These are phyloP conservation scores for Drosophila stalkeri DNA, from an alignment of 2,888 invertebrate genomes.

Conservation along the genomic window DNA sequence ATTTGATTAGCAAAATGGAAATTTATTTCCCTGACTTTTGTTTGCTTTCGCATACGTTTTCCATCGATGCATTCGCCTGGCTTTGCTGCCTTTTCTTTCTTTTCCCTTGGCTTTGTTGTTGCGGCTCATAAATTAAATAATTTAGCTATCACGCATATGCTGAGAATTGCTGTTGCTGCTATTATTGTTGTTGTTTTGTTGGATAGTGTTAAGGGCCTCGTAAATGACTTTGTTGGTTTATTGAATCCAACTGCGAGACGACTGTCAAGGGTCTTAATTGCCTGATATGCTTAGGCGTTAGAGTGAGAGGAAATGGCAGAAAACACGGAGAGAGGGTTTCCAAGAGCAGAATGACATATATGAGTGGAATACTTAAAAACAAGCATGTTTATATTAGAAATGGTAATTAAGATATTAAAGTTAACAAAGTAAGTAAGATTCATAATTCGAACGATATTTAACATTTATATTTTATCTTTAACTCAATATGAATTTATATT, in stretches of 20 bases:
- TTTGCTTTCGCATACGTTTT: conserved; percentile 56
- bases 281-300: conserved; percentile 16
- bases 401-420: not conserved
- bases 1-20: conserved; percentile 82
- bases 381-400: not conserved
- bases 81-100: not conserved
- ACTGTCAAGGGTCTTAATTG: conserved; percentile 54
- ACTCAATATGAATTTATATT: not conserved
- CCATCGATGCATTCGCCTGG: conserved; percentile 56
- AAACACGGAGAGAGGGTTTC: not conserved
- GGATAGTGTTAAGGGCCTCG: conserved; percentile 67
- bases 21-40: conserved; percentile 70
- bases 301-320: not conserved
- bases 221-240: conserved; percentile 72
- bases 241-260: conserved; percentile 57
- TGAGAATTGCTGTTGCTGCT: conserved; percentile 20
- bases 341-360: not conserved
- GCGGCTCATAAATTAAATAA: conserved; percentile 80
- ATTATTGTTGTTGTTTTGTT: conserved; percentile 23
- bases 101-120: conserved; percentile 45
- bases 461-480: not conserved
- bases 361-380: not conserved
- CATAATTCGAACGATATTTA: not conserved
- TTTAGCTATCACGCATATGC: conserved; percentile 55
- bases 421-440: not conserved